Evolutionary conservation across 2,888 invertebrate genomes (phyloP).

Genomic region (Seira ritae): DNA sequence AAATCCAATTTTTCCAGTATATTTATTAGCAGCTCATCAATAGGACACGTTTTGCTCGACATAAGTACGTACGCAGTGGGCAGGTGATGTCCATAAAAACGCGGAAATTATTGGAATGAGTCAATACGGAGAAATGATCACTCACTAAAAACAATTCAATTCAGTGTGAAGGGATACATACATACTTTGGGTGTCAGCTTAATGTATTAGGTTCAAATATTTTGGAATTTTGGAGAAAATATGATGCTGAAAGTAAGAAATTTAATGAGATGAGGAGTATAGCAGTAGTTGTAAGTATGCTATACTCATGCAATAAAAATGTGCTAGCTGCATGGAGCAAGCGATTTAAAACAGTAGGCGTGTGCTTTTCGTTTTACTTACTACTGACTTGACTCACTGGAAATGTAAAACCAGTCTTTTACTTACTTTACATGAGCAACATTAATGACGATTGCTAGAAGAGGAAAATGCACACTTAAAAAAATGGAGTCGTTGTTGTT

Average conservation of each 20-base stretch:
- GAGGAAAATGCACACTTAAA: conserved; percentile 44
- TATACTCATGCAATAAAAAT: conserved; percentile 43
- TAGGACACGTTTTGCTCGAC: not conserved
- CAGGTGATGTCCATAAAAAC: conserved; percentile 39
- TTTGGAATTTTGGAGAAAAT: not conserved
- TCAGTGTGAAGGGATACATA: too few species aligned
- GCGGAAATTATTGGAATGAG: conserved; percentile 22
- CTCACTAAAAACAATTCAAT: conserved; percentile 17
- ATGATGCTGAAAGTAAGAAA: conserved; percentile 24
- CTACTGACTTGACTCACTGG: conserved; percentile 31
- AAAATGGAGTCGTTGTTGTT: conserved; percentile 45
- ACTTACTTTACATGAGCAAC: too few species aligned
- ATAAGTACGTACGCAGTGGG: not conserved
- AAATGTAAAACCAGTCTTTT: conserved; percentile 33
- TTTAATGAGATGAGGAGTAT: too few species aligned
- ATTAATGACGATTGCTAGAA: too few species aligned
- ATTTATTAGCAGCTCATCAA: conserved; percentile 58
- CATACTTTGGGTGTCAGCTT: conserved; percentile 48
- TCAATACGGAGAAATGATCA: conserved; percentile 29
- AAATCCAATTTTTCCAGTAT: conserved; percentile 36
- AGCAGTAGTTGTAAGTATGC: too few species aligned
- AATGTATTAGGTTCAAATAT: not conserved
- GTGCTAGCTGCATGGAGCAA: conserved; percentile 34
- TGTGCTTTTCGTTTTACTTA: too few species aligned
- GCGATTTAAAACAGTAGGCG: conserved; percentile 45